Conservation (phyloP, 1,140 invertebrate species). For the Zaprionus kolodkinae region DNA sequence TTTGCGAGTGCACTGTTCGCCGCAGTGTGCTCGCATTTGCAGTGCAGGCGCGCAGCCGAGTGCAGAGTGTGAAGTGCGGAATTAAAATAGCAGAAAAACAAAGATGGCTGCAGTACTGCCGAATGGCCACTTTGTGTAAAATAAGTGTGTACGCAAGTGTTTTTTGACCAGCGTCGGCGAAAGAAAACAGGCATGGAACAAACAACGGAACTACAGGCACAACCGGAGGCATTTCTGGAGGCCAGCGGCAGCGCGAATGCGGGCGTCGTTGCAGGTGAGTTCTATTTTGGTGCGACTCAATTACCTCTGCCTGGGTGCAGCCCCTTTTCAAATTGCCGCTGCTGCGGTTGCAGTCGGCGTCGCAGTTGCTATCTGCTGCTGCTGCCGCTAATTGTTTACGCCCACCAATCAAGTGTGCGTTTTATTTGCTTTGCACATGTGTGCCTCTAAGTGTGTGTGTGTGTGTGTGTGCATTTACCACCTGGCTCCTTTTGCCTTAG, state of each 20-base stretch:
- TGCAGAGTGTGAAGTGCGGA: not conserved
- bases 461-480: slow-evolving; percentile 28
- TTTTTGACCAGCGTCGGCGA: not conserved
- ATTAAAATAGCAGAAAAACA: slow-evolving; percentile 31
- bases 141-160: slow-evolving; percentile 14
- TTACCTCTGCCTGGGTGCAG: slow-evolving; percentile 59
- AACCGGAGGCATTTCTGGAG: slow-evolving; percentile 36
- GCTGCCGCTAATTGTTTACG: slow-evolving; percentile 67
- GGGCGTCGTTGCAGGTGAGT: slow-evolving; percentile 37
- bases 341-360: slow-evolving; percentile 37
- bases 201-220: slow-evolving; percentile 39
- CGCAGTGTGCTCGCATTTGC: not conserved
- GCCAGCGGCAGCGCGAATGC: slow-evolving; percentile 25
- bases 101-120: slow-evolving; percentile 48
- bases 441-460: slow-evolving; percentile 22
- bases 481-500: slow-evolving; percentile 30
- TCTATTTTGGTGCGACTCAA: slow-evolving; percentile 53
- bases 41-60: slow-evolving; percentile 6
- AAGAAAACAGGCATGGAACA: slow-evolving; percentile 57
- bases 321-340: slow-evolving; percentile 19
- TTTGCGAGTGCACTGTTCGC: not conserved
- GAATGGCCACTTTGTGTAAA: slow-evolving; percentile 33
- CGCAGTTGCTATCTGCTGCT: slow-evolving; percentile 13
- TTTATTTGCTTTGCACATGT: slow-evolving; percentile 34
- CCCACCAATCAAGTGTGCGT: slow-evolving; percentile 57